These are phyloP conservation scores for Allygus modestus DNA, from an alignment of 2,888 invertebrate species.

Conservation along the genomic window DNA sequence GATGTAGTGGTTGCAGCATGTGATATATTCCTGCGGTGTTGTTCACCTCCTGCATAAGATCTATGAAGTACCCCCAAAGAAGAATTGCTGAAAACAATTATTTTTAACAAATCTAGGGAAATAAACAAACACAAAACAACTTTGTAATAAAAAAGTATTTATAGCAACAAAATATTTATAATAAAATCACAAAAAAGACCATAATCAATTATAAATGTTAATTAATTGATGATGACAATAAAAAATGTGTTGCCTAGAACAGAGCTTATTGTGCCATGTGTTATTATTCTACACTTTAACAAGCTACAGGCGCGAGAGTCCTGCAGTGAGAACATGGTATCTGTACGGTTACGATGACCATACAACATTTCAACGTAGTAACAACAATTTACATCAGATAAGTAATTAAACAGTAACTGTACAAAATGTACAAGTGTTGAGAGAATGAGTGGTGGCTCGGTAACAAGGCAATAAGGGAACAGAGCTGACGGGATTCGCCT, in stretches of 20 bases:
- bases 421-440: slow-evolving; percentile 55
- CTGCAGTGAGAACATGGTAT: slow-evolving; percentile 27
- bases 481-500: slow-evolving; percentile 16
- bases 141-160: slow-evolving; percentile 63
- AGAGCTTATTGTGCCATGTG: slow-evolving; percentile 63
- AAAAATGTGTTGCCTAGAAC: slow-evolving; percentile 63
- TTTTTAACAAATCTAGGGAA: not conserved
- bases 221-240: slow-evolving; percentile 61
- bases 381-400: slow-evolving; percentile 57
- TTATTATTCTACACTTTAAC: slow-evolving; percentile 61
- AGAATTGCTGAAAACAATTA: not conserved
- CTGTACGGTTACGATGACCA: slow-evolving; percentile 25
- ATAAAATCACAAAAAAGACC: slow-evolving; percentile 61
- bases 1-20: too few relatives aligned
- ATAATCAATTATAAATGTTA: slow-evolving; percentile 60
- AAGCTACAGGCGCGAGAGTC: slow-evolving; percentile 55
- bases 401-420: slow-evolving; percentile 58
- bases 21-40: too few relatives aligned
- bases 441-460: slow-evolving; percentile 47
- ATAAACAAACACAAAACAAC: slow-evolving; percentile 9
- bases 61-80: too few relatives aligned
- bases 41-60: too few relatives aligned
- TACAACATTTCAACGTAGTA: slow-evolving; percentile 55
- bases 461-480: slow-evolving; percentile 52
- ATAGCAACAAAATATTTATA: slow-evolving; percentile 61